Conservation (phyloP, 2,888 invertebrate species). For the Lumbricus terrestris region DNA sequence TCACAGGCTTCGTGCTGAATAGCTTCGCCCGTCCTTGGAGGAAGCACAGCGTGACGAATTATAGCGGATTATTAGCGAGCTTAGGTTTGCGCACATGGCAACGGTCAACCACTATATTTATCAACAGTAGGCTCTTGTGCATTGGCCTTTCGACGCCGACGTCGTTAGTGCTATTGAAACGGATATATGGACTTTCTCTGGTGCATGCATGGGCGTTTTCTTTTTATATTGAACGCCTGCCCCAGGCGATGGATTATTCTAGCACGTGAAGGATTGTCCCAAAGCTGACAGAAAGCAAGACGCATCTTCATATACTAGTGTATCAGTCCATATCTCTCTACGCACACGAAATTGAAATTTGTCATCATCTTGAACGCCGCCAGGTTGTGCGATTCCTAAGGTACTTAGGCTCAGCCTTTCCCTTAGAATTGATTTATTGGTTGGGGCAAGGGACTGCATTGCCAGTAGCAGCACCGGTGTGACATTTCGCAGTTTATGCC, state of each 20-base stretch:
- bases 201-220: background rate
- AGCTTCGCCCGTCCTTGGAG: background rate
- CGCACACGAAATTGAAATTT: background rate
- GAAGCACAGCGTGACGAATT: background rate
- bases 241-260: background rate
- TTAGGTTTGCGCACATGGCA: background rate
- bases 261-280: background rate
- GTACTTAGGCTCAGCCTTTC: background rate
- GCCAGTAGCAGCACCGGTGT: background rate
- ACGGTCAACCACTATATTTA: background rate
- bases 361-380: constrained; percentile 3
- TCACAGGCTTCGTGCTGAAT: too few relatives aligned
- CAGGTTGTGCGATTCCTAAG: background rate
- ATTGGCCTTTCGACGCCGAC: background rate
- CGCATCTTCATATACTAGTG: background rate
- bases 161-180: background rate
- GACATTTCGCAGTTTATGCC: constrained; percentile 12
- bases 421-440: background rate
- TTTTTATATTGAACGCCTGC: background rate
- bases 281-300: background rate
- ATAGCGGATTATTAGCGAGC: background rate
- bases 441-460: background rate
- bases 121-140: background rate
- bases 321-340: background rate
- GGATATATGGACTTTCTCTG: background rate